Evolutionary conservation across 1,140 invertebrate species (phyloP).

Genomic region (Portunus trituberculatus): DNA sequence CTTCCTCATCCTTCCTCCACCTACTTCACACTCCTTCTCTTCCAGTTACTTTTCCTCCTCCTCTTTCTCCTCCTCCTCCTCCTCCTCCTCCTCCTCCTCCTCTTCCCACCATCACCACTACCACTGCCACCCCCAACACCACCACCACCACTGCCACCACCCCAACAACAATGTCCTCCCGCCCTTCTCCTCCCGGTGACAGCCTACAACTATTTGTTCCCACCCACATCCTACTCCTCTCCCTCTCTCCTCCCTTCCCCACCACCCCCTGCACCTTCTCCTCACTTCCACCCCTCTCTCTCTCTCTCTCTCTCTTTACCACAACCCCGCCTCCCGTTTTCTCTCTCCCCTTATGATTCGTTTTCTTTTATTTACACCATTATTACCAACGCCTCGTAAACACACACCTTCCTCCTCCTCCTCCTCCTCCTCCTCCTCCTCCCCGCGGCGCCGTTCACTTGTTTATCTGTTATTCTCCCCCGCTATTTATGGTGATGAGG

Average conservation of each 20-base stretch:
- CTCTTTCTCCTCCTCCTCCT: too few species aligned
- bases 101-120: too few species aligned
- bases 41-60: not conserved
- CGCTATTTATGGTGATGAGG: too few species aligned
- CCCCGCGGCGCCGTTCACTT: not conserved
- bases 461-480: constrained; percentile 14
- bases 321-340: not conserved
- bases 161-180: not conserved
- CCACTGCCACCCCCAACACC: too few species aligned
- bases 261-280: not conserved
- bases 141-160: too few species aligned
- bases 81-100: too few species aligned
- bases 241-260: not conserved
- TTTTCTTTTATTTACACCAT: constrained; percentile 28
- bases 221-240: not conserved
- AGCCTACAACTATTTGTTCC: not conserved
- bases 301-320: constrained; percentile 37
- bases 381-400: not conserved
- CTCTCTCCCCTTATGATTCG: not conserved
- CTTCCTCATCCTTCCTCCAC: not conserved
- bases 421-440: too few species aligned
- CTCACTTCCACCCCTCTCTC: not conserved
- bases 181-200: not conserved
- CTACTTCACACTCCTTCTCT: not conserved
- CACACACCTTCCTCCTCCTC: too few species aligned